Percentiles rank a stretch among this genome's conserved stretches.
phyloP scores from a whole-genome alignment of 2,797 vertebrate genomes.

The Enteromius unitaeniatus region DNA sequence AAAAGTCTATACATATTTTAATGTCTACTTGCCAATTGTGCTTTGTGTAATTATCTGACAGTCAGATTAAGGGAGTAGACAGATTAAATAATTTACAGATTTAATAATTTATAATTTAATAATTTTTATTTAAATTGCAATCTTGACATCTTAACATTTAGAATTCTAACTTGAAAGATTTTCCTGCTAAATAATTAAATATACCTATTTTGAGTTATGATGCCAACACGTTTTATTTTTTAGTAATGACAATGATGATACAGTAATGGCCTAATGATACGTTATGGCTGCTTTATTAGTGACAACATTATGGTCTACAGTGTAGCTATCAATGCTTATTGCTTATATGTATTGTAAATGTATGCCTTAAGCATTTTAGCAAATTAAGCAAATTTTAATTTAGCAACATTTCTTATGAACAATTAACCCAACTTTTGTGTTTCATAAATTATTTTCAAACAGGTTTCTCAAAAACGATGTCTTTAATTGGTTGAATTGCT shows the following conservation, averaged over 20 bases:
- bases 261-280: neutral
- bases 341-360: too few species aligned
- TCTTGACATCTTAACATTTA: neutral
- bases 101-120: too few species aligned
- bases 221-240: neutral
- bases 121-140: neutral
- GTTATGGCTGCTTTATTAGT: neutral
- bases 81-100: neutral
- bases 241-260: neutral
- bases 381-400: too few species aligned
- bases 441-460: neutral
- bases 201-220: neutral
- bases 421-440: neutral
- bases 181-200: neutral
- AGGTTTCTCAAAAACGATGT: neutral
- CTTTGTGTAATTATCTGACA: neutral
- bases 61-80: neutral
- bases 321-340: neutral
- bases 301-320: neutral
- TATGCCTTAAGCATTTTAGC: too few species aligned
- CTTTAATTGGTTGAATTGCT: neutral
- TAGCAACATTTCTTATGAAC: neutral
- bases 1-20: neutral
- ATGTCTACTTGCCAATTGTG: neutral
- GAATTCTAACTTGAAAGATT: neutral